These are phyloP conservation scores for Xyrichtys novacula DNA, from an alignment of 2,797 vertebrate species.

Conservation along the genomic window DNA sequence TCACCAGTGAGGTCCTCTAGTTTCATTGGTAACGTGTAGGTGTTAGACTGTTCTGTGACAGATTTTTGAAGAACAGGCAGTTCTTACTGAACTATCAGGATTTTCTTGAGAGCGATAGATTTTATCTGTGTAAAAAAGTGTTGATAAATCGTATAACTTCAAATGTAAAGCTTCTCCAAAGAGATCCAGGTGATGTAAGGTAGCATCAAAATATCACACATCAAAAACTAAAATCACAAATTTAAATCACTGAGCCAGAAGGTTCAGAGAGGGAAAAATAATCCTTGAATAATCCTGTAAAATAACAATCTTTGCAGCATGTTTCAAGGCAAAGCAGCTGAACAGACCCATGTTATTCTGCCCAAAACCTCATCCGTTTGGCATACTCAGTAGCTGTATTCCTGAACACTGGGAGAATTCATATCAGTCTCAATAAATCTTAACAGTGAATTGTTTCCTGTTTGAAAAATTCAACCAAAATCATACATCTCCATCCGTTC, in stretches of 20 bases:
- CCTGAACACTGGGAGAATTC: no score
- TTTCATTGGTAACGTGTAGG: background rate
- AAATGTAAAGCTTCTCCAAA: background rate
- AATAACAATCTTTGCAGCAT: background rate
- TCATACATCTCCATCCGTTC: constrained; percentile 4
- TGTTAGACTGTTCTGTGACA: constrained; percentile 15
- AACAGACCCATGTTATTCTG: no score
- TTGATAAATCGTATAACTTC: background rate
- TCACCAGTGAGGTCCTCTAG: constrained; percentile 15
- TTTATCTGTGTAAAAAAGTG: background rate
- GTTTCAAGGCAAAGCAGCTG: background rate
- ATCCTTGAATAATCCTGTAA: background rate
- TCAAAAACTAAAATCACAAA: background rate
- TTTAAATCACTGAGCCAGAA: background rate
- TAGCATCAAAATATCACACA: constrained; percentile 2
- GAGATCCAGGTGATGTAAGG: background rate
- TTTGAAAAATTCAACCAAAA: no score
- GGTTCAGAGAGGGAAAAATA: background rate
- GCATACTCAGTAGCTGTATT: background rate
- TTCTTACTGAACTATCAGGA: background rate
- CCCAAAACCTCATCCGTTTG: background rate
- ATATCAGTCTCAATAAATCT: background rate
- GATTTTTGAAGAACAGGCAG: constrained; percentile 13
- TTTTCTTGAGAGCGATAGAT: background rate
- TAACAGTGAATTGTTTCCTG: background rate